A percentile compares a stretch with the other conserved stretches of the same genome.
These are phyloP conservation scores for Yoshiicerus persimilis DNA, from an alignment of 1,140 invertebrate genomes.

Conservation along the genomic window DNA sequence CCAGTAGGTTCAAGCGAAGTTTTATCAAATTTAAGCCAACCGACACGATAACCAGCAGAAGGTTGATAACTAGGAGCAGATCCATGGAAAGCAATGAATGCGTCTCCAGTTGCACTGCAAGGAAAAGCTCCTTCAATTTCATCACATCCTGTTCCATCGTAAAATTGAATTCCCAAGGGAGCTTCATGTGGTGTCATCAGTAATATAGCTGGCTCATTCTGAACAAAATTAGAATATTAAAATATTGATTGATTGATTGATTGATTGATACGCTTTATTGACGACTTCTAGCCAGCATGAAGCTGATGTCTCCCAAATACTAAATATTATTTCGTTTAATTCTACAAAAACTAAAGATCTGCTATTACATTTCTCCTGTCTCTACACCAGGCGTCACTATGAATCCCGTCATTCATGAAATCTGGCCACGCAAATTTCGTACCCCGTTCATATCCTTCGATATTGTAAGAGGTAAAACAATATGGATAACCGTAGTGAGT, in stretches of 20 bases:
- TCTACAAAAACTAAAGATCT: not conserved
- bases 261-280: too few species aligned
- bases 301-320: too few species aligned
- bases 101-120: constrained; percentile 29
- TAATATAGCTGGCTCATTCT: constrained; percentile 40
- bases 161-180: constrained; percentile 41
- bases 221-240: not conserved
- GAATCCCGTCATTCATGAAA: constrained; percentile 40
- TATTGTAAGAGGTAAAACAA: constrained; percentile 32
- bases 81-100: constrained; percentile 41
- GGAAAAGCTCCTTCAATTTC: constrained; percentile 25
- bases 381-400: constrained; percentile 43
- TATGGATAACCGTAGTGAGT: constrained; percentile 45
- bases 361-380: constrained; percentile 32
- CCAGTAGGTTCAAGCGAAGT: constrained; percentile 21
- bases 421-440: constrained; percentile 42
- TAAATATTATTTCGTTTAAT: not conserved
- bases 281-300: too few species aligned
- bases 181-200: constrained; percentile 41
- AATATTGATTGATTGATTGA: not conserved
- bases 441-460: not conserved
- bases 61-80: constrained; percentile 36
- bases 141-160: not conserved
- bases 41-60: constrained; percentile 29
- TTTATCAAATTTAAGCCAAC: constrained; percentile 19